A percentile compares a stretch with the other conserved stretches of the same genome.
These are phyloP conservation scores for Strigops habroptila DNA, from an alignment of 2,113 vertebrate species.

Conservation along the genomic window DNA sequence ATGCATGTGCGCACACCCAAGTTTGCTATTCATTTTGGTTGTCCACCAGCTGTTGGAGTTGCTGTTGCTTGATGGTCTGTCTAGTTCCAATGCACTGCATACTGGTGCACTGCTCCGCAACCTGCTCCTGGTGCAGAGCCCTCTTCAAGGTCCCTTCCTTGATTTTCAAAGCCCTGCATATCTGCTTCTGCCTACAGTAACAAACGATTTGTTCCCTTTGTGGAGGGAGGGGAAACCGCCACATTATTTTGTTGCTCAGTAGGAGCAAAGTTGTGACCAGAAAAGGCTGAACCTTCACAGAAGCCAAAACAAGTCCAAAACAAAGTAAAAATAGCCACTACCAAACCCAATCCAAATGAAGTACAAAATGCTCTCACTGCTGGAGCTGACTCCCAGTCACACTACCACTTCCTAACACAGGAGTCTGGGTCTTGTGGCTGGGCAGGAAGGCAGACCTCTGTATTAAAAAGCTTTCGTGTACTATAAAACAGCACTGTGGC, in stretches of 20 bases:
- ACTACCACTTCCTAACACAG: background rate
- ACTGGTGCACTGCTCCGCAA: background rate
- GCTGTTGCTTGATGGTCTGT: background rate
- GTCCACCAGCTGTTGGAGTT: background rate
- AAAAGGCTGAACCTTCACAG: background rate
- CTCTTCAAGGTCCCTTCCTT: background rate
- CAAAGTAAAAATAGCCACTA: background rate
- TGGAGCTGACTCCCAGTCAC: background rate
- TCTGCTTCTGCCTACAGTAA: background rate
- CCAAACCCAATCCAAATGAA: background rate
- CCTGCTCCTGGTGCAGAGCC: background rate
- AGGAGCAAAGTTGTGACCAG: background rate
- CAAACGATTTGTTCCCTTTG: background rate
- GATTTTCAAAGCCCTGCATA: background rate
- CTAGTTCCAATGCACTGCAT: accelerated
- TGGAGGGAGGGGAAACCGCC: background rate
- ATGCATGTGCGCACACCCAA: background rate
- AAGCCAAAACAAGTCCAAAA: background rate
- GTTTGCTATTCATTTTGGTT: background rate
- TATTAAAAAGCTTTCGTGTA: background rate
- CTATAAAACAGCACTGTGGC: background rate
- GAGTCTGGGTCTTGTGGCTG: background rate
- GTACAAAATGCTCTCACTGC: background rate
- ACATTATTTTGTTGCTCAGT: background rate
- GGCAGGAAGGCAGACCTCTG: background rate